These are phyloP conservation scores for Atrina japonica DNA, from an alignment of 2,888 invertebrate species.

Conservation along the genomic window DNA sequence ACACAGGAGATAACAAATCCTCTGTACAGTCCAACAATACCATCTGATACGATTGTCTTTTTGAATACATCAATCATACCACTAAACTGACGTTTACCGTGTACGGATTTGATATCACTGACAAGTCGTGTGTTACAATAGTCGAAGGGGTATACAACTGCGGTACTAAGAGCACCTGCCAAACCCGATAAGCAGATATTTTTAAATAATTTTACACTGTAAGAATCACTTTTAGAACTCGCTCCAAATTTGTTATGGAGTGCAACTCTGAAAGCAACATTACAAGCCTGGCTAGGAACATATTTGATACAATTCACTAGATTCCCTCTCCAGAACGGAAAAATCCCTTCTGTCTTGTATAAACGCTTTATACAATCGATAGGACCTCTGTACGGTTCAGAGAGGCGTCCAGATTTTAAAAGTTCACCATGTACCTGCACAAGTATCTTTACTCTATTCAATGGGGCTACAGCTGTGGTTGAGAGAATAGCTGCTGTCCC, in stretches of 20 bases:
- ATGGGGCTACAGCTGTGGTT: slow-evolving; percentile 80
- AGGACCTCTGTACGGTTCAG: slow-evolving; percentile 93
- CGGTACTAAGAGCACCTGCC: slow-evolving; percentile 78
- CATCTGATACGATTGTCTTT: slow-evolving; percentile 77
- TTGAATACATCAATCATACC: slow-evolving; percentile 85
- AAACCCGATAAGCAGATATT: too few species aligned
- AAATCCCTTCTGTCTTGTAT: slow-evolving; percentile 73
- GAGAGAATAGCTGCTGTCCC: slow-evolving; percentile 80
- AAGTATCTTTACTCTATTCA: slow-evolving; percentile 80
- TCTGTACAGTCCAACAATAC: slow-evolving; percentile 78
- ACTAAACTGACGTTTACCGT: slow-evolving; percentile 88
- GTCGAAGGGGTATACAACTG: slow-evolving; percentile 79
- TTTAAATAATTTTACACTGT: slow-evolving; percentile 85
- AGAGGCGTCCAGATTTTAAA: slow-evolving; percentile 81
- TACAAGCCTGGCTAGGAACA: slow-evolving; percentile 81
- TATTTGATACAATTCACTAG: slow-evolving; percentile 93
- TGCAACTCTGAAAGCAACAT: slow-evolving; percentile 84
- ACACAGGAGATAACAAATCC: slow-evolving; percentile 80
- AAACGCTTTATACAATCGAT: slow-evolving; percentile 81
- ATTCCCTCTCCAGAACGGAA: slow-evolving; percentile 96
- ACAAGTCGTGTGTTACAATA: slow-evolving; percentile 78
- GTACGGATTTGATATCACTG: slow-evolving; percentile 75
- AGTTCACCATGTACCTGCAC: slow-evolving; percentile 80
- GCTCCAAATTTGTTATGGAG: too few species aligned
- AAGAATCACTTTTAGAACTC: too few species aligned